Evolutionary conservation across 2,888 invertebrate genomes (phyloP).

Genomic region (Chirona hameri): DNA sequence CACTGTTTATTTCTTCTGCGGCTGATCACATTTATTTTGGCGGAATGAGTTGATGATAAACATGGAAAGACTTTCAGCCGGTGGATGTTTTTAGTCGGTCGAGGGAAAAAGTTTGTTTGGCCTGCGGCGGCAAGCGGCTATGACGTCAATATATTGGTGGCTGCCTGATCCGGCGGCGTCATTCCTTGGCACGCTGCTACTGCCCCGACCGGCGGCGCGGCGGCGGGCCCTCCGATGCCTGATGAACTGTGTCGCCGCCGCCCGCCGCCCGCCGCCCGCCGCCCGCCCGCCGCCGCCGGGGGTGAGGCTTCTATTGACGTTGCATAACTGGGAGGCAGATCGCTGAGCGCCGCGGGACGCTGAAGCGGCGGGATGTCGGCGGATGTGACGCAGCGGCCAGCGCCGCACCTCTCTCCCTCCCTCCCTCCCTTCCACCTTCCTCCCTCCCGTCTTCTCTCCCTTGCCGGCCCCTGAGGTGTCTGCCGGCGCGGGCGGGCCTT

Average conservation of each 20-base stretch:
- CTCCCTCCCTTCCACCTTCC: neutral
- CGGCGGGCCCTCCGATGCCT: neutral
- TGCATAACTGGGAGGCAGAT: neutral
- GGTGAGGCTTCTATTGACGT: neutral
- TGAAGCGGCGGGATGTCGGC: neutral
- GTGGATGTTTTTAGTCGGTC: conserved; percentile 5
- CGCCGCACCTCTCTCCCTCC: neutral
- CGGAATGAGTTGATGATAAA: conserved; percentile 27
- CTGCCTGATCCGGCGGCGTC: neutral
- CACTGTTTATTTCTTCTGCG: neutral
- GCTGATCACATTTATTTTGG: conserved; percentile 25
- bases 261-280: neutral
- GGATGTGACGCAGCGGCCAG: no score
- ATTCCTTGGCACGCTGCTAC: neutral
- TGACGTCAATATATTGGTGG: conserved; percentile 3
- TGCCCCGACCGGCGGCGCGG: no score
- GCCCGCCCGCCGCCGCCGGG: neutral
- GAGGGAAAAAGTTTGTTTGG: neutral
- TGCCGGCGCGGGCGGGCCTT: neutral
- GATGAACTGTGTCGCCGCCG: neutral
- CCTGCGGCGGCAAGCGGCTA: neutral
- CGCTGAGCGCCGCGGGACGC: neutral
- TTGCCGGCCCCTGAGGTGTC: neutral
- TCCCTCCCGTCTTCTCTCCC: neutral
- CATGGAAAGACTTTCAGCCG: conserved; percentile 13